Conservation (phyloP, 1,140 invertebrate genomes). For the Orchestia grillus region DNA sequence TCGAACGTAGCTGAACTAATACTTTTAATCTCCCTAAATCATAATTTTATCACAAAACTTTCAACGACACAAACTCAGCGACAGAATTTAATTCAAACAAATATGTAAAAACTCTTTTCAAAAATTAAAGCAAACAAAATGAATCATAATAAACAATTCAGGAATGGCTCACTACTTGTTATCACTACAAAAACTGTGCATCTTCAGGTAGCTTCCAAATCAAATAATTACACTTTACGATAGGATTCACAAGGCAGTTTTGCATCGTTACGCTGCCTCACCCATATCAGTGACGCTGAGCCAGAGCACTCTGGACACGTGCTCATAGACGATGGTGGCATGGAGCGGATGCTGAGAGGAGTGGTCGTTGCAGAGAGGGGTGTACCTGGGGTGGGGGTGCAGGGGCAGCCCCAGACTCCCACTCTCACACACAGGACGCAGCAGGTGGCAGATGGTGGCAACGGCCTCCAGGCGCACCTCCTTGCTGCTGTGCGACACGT, state of each 20-base stretch:
- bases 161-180: neutral
- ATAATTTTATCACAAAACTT: neutral
- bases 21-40: neutral
- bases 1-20: neutral
- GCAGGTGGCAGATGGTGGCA: slow-evolving; percentile 88
- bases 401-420: neutral
- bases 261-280: slow-evolving; percentile 65
- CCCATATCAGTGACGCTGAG: slow-evolving; percentile 95
- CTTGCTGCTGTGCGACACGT: slow-evolving; percentile 90
- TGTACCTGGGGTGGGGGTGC: slow-evolving; percentile 43
- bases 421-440: slow-evolving; percentile 71
- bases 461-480: slow-evolving; percentile 96
- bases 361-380: slow-evolving; percentile 70
- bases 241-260: neutral
- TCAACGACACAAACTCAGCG: neutral
- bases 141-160: neutral
- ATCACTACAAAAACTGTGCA: neutral
- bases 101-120: neutral
- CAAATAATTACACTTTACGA: neutral
- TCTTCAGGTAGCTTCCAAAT: neutral
- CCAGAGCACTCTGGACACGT: slow-evolving; percentile 77
- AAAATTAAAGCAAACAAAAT: neutral
- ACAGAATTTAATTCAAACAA: neutral
- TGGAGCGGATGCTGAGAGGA: slow-evolving; percentile 90
- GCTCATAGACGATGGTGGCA: slow-evolving; percentile 71